A percentile compares a stretch with the other conserved stretches of the same genome.
phyloP scores from a whole-genome alignment of 2,888 invertebrate species.

The Leptopilina syphax region DNA sequence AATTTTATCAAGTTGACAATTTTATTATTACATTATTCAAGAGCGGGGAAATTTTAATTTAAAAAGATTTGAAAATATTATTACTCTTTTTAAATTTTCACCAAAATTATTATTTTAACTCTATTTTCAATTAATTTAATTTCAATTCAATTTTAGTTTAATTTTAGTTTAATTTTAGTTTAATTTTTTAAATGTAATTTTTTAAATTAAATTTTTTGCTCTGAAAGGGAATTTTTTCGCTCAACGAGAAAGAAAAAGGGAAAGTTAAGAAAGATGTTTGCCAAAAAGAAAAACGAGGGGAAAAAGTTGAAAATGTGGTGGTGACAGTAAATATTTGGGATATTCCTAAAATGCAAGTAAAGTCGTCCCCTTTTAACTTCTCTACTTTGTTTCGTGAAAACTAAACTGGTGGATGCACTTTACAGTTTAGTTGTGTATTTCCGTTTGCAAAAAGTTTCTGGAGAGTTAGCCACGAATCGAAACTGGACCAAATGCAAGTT shows the following conservation, averaged over 20 bases:
- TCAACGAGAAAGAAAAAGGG: not conserved
- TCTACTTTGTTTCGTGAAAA: conserved; percentile 17
- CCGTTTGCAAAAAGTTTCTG: conserved; percentile 21
- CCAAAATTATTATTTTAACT: too few relatives aligned
- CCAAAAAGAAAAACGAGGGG: not conserved
- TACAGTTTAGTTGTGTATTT: conserved; percentile 20
- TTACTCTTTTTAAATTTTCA: too few relatives aligned
- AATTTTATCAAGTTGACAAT: not conserved
- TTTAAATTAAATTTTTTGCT: too few relatives aligned
- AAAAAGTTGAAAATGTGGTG: not conserved
- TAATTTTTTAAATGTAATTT: too few relatives aligned
- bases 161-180: too few relatives aligned
- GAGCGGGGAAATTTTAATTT: too few relatives aligned
- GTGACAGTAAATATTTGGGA: conserved; percentile 33
- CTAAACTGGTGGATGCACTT: conserved; percentile 34
- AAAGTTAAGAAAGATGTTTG: not conserved
- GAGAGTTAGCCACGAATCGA: conserved; percentile 30
- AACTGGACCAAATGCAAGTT: conserved; percentile 39
- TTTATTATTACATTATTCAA: not conserved
- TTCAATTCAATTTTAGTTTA: too few relatives aligned
- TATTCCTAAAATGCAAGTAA: conserved; percentile 32
- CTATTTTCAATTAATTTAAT: too few relatives aligned
- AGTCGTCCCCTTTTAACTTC: conserved; percentile 23
- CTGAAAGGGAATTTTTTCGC: too few relatives aligned
- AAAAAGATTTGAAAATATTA: too few relatives aligned